Percentiles rank a stretch among this genome's conserved stretches.
Conservation (phyloP, 2,113 vertebrate genomes). For the Festucalex cinctus region DNA sequence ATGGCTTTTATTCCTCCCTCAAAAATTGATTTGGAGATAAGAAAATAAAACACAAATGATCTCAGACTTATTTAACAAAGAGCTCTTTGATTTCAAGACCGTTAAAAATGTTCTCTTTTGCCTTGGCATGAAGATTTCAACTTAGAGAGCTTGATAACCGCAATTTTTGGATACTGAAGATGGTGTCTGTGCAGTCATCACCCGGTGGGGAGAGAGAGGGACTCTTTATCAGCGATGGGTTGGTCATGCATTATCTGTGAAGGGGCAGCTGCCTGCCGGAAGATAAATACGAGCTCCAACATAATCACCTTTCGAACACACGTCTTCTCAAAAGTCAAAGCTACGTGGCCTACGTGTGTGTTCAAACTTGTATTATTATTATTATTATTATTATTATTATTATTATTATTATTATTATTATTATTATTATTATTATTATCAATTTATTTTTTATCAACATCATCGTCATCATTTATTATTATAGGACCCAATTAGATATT, state of each 20-base stretch:
- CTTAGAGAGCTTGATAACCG: background rate
- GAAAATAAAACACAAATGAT: background rate
- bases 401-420: background rate
- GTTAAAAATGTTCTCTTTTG: background rate
- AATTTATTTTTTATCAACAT: no score
- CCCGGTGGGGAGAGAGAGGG: background rate
- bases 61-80: background rate
- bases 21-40: background rate
- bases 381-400: background rate
- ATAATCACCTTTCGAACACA: constrained; percentile 68
- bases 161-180: constrained; percentile 1
- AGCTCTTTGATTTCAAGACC: background rate
- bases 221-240: constrained; percentile 60
- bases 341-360: background rate
- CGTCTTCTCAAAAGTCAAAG: constrained; percentile 62
- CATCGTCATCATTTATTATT: no score
- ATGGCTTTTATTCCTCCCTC: background rate
- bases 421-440: no score
- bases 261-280: constrained; percentile 50
- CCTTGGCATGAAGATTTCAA: background rate
- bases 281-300: constrained; percentile 64
- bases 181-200: constrained; percentile 4
- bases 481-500: no score
- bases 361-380: background rate
- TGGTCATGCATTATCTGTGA: constrained; percentile 65